phyloP scores from a whole-genome alignment of 2,888 invertebrate genomes.

The Dyspetes luteomarginatus region DNA sequence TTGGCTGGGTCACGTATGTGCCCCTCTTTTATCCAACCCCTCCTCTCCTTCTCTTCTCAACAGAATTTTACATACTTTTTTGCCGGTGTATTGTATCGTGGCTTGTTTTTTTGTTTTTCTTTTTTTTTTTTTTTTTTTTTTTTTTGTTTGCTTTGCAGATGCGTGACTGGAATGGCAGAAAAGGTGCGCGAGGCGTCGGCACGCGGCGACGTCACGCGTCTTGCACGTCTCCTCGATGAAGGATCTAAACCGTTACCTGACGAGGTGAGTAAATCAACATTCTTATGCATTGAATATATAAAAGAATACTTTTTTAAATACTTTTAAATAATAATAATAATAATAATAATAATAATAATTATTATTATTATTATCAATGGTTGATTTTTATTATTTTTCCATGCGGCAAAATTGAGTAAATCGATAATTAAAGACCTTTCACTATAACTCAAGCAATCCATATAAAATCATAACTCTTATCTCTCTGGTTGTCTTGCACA shows the following conservation, averaged over 20 bases:
- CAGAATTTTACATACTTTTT: conserved; percentile 28
- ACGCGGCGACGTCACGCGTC: conserved; percentile 82
- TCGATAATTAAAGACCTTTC: conserved; percentile 11
- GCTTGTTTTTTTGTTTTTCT: conserved; percentile 30
- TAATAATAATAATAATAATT: conserved; percentile 14
- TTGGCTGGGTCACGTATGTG: conserved; percentile 17
- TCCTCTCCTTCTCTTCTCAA: conserved; percentile 2
- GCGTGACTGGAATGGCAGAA: conserved; percentile 82
- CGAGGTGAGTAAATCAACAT: conserved; percentile 76
- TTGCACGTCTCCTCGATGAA: conserved; percentile 81
- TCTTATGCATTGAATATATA: no score
- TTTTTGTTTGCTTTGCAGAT: conserved; percentile 72
- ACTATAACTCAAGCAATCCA: conserved; percentile 4
- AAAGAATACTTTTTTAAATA: no score
- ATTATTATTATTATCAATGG: neutral
- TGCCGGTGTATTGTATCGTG: neutral
- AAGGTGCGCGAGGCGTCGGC: conserved; percentile 84
- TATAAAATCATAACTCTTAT: neutral
- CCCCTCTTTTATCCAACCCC: neutral
- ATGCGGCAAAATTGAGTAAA: conserved; percentile 10
- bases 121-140: conserved; percentile 33
- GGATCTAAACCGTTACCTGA: conserved; percentile 81
- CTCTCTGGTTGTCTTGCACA: neutral
- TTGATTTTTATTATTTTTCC: no score
- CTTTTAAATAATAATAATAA: neutral